Evolutionary conservation across 35 echinoderm and acorn worm genomes (phyloP).

Genomic region (Apostichopus japonicus): DNA sequence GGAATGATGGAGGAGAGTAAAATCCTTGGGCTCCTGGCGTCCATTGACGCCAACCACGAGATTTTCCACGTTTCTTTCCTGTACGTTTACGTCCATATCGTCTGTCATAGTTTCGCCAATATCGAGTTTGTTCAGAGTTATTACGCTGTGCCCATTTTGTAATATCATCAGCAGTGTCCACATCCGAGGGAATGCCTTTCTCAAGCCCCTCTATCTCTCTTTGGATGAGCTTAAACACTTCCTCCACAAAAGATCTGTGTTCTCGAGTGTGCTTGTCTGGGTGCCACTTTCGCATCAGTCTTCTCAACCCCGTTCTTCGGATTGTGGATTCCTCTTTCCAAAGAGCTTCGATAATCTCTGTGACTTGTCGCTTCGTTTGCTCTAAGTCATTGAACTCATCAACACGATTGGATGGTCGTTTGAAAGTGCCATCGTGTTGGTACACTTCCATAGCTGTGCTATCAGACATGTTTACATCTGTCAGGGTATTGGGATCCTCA

Average conservation of each 20-base stretch:
- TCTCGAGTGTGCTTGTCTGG: constrained; percentile 27
- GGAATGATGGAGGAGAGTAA: background rate
- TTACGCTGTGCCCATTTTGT: background rate
- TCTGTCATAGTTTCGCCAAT: background rate
- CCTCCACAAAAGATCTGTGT: background rate
- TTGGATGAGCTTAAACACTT: constrained; percentile 28
- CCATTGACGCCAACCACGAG: background rate
- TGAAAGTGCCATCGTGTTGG: background rate
- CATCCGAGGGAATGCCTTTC: constrained; percentile 26
- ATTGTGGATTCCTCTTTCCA: background rate
- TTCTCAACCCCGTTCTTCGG: background rate
- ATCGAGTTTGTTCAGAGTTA: constrained; percentile 3
- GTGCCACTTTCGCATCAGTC: constrained; percentile 33
- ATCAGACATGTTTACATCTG: background rate
- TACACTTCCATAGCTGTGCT: background rate
- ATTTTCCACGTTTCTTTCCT: background rate
- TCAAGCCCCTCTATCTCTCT: constrained; percentile 13
- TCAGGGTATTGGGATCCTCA: background rate
- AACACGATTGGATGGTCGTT: background rate
- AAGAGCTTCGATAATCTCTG: background rate
- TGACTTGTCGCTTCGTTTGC: background rate
- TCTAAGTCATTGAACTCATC: constrained; percentile 37
- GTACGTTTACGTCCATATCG: background rate
- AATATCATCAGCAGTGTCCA: constrained; percentile 5
- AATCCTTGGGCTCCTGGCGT: background rate